phyloP scores from a whole-genome alignment of 2,797 vertebrate genomes.

The Euthynnus affinis region DNA sequence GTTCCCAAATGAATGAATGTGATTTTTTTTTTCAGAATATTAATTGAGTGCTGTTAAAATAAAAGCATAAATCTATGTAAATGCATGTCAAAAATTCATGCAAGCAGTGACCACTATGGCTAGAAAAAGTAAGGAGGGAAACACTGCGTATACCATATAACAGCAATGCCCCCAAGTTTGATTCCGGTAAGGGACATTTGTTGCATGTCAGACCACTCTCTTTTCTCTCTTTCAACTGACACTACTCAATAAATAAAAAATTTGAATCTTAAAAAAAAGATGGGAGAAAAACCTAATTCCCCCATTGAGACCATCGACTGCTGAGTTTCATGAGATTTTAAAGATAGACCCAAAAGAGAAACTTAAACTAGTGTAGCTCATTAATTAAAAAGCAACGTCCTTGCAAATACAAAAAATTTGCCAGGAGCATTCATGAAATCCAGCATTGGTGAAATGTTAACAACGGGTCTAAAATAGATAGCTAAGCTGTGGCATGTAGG shows the following conservation, averaged over 20 bases:
- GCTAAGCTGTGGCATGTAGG: conserved; percentile 27
- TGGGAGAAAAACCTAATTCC: background rate
- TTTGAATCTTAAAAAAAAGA: background rate
- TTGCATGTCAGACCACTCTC: no score
- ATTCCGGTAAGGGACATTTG: no score
- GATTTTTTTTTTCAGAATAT: background rate
- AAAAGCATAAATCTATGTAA: background rate
- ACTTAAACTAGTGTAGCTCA: conserved; percentile 9
- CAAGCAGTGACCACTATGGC: background rate
- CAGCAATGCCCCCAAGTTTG: no score
- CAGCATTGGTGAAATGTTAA: conserved; percentile 43
- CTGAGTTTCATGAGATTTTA: conserved; percentile 24
- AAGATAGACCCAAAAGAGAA: conserved; percentile 15
- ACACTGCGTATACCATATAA: no score
- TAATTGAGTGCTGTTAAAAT: background rate
- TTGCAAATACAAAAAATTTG: conserved; percentile 19
- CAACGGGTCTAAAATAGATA: conserved; percentile 41
- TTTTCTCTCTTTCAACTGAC: no score
- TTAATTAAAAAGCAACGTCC: conserved; percentile 42
- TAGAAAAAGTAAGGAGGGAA: background rate
- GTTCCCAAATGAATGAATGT: background rate
- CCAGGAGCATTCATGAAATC: conserved; percentile 14
- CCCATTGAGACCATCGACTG: conserved; percentile 4
- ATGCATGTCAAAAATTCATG: background rate
- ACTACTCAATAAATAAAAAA: no score